Evolutionary conservation across 2,797 vertebrate genomes (phyloP).

Genomic region (Cynopterus sphinx): DNA sequence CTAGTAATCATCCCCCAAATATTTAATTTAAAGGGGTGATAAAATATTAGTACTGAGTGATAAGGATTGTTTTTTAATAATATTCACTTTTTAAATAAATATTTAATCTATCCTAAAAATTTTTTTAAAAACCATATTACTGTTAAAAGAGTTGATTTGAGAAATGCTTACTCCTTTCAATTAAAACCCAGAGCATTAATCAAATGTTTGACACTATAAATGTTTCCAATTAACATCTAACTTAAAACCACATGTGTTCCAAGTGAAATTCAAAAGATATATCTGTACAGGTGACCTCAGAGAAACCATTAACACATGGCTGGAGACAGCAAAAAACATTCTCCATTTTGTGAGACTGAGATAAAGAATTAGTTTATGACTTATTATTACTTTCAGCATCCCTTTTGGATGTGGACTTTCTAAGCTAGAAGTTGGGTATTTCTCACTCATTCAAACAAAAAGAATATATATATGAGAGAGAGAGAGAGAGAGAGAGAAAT

Average conservation of each 20-base stretch:
- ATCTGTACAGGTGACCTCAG: conserved; percentile 83
- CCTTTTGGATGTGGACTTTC: conserved; percentile 3
- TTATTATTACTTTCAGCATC: conserved; percentile 23
- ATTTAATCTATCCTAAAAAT: conserved; percentile 21
- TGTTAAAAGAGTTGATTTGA: conserved; percentile 66
- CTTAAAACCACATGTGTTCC: conserved; percentile 85
- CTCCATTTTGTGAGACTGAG: conserved; percentile 68
- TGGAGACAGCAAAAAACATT: conserved; percentile 71
- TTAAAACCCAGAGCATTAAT: conserved; percentile 83
- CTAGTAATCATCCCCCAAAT: conserved; percentile 51
- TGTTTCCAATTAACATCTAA: conserved; percentile 85
- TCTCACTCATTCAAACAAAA: background rate
- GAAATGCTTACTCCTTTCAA: conserved; percentile 81
- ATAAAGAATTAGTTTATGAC: conserved; percentile 65
- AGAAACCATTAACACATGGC: conserved; percentile 82
- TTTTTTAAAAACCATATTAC: conserved; percentile 7
- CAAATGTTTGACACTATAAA: conserved; percentile 82
- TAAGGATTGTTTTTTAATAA: conserved; percentile 26
- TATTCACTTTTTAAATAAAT: conserved; percentile 66
- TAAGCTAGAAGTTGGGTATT: background rate
- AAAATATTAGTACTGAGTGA: conserved; percentile 3
- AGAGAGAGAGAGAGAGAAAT: background rate
- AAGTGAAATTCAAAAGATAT: conserved; percentile 72
- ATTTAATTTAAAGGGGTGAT: conserved; percentile 70
- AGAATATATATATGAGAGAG: background rate